Conservation (phyloP, 2,888 invertebrate genomes). For the Dynastes maya region DNA sequence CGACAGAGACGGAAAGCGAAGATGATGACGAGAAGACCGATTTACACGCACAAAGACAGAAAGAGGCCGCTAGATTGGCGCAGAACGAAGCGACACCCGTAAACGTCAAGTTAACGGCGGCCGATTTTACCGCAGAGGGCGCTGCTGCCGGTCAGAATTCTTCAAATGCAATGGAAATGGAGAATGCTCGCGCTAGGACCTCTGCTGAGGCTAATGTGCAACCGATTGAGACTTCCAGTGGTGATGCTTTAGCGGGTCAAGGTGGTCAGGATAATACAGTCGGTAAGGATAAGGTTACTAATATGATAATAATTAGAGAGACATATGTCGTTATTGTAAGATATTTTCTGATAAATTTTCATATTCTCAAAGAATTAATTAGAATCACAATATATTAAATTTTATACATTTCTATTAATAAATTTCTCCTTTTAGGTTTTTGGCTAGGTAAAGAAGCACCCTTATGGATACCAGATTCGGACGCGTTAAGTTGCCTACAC, state of each 20-base stretch:
- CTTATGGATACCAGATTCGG: slow-evolving; percentile 90
- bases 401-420: background rate
- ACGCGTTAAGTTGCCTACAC: slow-evolving; percentile 86
- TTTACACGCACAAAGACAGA: background rate
- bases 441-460: slow-evolving; percentile 84
- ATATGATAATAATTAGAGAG: too few species aligned
- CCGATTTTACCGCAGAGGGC: background rate
- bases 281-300: slow-evolving; percentile 8
- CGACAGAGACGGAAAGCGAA: slow-evolving; percentile 54
- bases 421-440: slow-evolving; percentile 52
- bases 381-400: background rate
- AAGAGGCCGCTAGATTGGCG: background rate
- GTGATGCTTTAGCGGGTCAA: background rate
- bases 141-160: background rate
- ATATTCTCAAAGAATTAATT: too few species aligned
- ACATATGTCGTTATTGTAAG: too few species aligned
- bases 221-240: background rate
- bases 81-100: slow-evolving; percentile 15
- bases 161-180: slow-evolving; percentile 21
- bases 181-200: background rate
- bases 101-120: background rate
- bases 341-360: too few species aligned
- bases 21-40: slow-evolving; percentile 26
- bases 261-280: slow-evolving; percentile 18
- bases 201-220: background rate